Evolutionary conservation across 2,797 vertebrate genomes (phyloP), one percentile per base, ranked within the genome.

Genomic region (Clamator glandarius): DNA sequence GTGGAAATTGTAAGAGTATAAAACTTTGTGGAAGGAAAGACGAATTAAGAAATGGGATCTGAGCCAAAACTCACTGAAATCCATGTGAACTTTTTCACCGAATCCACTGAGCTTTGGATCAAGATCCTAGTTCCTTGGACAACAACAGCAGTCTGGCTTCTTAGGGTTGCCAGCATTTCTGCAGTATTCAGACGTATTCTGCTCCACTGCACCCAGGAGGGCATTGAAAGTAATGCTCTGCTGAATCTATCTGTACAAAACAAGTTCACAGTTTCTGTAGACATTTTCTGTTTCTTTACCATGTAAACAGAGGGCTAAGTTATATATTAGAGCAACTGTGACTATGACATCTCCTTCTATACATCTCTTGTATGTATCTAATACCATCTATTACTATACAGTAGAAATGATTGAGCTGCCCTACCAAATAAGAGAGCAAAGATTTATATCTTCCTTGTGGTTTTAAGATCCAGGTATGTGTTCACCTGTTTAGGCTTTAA

Each of bases 1-100:
- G 6, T 41, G 33, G 54, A 85, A 83, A 28, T 28, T 39, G 16
- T 24, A 21, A 10, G 8, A 44, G 7, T 82, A 15, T 66, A 84
- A 90, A 94, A 26, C 9, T 11, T 73, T 41, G 16, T 70, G 50
- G 50, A 92, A 87, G 19, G 33, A 75, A 74, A 80, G 33, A 92
- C 33, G 36, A 77, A 46, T 75, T 67, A 85, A 58, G 29, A 90
- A 78, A 57, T 21, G 7, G 44, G 51, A 63, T 42, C n/a, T 84
- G 62, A 88, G 35, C 51, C 79, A 88, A 92, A 88, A 35, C 17
- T 86, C 39, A n/a, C 11, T 84, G 66, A 86, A 94, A 92, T 69
- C n/a, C 44, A 35, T 66, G 67, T 6, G 46, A 57, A 62, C 5
- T 52, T 78, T 15, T 92, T 20, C 62, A 84, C 36, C 73, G 74